Evolutionary conservation across 2,113 vertebrate genomes (phyloP), one percentile per base, ranked within the genome.

Genomic region (Epinephelus cyanopodus): DNA sequence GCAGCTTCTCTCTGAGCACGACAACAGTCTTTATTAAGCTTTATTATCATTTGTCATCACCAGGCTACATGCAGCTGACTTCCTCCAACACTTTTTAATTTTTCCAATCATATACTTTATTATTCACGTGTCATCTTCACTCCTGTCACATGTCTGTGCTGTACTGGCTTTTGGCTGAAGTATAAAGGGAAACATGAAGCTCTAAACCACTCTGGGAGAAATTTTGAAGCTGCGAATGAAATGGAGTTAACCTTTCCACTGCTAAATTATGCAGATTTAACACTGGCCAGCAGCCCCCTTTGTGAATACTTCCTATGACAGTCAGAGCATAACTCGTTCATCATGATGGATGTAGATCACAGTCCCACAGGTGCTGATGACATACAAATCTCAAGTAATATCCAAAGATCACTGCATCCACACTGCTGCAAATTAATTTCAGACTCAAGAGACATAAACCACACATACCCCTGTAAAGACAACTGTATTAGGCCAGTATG

Each of bases 191-290:
- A 82, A 72, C 48, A 79, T 17, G 58, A 23, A 62, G 53, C 71
- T 47, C 21, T 50, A 64, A 85, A 56, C 13, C 25, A 3, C 53
- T 52, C 7, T 2, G 65, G 76, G 66, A 73, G 71, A 69, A 21
- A 61, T 52, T 54, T 19, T 70, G 25, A 73, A 64, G 66, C 53
- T 45, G 66, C 47, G 73, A 23, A 88, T 56, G 48, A 84, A 72
- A 63, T 3, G 2, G 25, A 0, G 19, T 80, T 83, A 87, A 90
- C 83, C 74, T 86, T 87, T 87, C 60, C 6, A 0, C 3, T 19
- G 69, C 11, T 83, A 63, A 80, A 84, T 87, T 79, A 88, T 83
- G 82, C 71, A 83, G 47, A 68, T 75, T 65, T 23, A 42, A 65
- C 47, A 54, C 11, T 17, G 71, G 50, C 54, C 77, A 47, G 76